phyloP scores from a whole-genome alignment of 2,797 vertebrate species.

The Picus viridis region DNA sequence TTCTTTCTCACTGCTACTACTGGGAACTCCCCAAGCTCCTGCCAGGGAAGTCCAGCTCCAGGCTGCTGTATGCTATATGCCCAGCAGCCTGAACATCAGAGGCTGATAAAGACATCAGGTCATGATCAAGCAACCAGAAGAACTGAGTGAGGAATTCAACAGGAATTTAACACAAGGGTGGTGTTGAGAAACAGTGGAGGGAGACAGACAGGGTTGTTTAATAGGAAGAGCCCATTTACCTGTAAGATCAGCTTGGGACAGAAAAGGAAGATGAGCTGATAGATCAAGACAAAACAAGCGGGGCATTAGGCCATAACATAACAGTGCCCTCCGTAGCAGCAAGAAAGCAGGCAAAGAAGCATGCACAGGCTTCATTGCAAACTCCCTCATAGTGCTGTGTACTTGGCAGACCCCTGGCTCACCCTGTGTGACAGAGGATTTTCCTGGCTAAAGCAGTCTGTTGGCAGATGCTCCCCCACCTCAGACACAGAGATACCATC shows the following conservation, averaged over 20 bases:
- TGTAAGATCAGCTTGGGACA: background rate
- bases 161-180: background rate
- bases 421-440: constrained; percentile 3
- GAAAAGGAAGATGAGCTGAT: background rate
- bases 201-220: background rate
- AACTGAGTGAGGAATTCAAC: background rate
- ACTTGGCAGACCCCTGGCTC: background rate
- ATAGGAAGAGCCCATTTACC: background rate
- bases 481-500: constrained; percentile 39
- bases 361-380: background rate
- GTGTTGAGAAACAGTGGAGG: background rate
- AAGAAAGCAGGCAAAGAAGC: background rate
- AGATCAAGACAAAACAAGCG: background rate
- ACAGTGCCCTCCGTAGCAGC: background rate
- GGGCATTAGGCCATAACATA: background rate
- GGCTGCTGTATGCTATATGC: background rate
- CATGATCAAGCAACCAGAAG: background rate
- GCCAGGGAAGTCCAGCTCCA: background rate
- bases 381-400: background rate
- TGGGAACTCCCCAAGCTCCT: background rate
- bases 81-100: background rate
- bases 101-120: background rate
- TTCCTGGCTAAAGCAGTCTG: constrained; percentile 19
- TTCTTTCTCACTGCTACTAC: background rate
- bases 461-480: constrained; percentile 22